Percentiles rank a stretch among this genome's conserved stretches.
Conservation (phyloP, 92 coral and sea anemone genomes). For the Epizoanthus ramosus region DNA sequence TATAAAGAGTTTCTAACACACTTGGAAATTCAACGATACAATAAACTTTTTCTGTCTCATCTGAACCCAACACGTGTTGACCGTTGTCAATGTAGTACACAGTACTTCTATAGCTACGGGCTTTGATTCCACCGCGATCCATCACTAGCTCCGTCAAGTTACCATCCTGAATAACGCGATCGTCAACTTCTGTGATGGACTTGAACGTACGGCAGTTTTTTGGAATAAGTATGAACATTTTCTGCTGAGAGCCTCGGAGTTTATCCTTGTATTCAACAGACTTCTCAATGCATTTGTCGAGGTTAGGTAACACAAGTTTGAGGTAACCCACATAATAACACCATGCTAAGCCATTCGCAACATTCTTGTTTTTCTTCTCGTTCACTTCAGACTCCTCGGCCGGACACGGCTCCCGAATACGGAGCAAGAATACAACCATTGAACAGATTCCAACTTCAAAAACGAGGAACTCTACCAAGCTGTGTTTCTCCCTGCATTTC, state of each 20-base stretch:
- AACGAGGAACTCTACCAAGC: too few relatives aligned
- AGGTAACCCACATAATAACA: constrained; percentile 79
- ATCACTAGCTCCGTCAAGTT: constrained; percentile 4
- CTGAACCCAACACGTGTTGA: too few relatives aligned
- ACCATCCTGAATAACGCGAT: constrained; percentile 12
- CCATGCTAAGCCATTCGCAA: constrained; percentile 91
- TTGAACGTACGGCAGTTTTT: constrained; percentile 53
- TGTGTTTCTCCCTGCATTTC: too few relatives aligned
- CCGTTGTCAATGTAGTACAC: constrained; percentile 37
- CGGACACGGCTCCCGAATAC: constrained; percentile 61
- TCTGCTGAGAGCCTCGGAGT: constrained; percentile 36
- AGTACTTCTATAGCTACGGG: constrained; percentile 45
- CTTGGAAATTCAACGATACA: too few relatives aligned
- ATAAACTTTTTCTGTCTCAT: too few relatives aligned
- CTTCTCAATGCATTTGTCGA: constrained; percentile 40
- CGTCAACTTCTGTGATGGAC: constrained; percentile 40
- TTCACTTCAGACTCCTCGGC: constrained; percentile 69
- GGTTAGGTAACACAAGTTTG: constrained; percentile 67
- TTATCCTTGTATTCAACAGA: constrained; percentile 18
- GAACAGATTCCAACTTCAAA: constrained; percentile 16
- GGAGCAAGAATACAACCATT: constrained; percentile 50
- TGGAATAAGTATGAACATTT: constrained; percentile 76
- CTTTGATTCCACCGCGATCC: constrained; percentile 50
- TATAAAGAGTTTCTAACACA: too few relatives aligned
- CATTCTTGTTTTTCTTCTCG: constrained; percentile 66